A percentile compares a stretch with the other conserved stretches of the same genome.
Conservation (phyloP, 2,113 vertebrate genomes). For the Pitta sordida region DNA sequence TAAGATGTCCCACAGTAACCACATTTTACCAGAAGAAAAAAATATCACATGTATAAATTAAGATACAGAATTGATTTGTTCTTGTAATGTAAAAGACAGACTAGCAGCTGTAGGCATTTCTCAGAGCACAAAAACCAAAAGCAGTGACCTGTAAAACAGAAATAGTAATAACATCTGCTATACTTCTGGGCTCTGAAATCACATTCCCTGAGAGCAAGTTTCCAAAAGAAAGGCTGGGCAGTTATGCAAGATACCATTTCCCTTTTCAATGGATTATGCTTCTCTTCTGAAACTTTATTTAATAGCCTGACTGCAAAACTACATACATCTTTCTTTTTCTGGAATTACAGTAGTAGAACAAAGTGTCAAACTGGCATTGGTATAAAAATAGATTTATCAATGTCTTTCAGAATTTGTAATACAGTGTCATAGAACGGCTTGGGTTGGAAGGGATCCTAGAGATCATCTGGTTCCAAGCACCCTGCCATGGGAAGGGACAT, state of each 20-base stretch:
- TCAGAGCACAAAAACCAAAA: background rate
- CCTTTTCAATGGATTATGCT: background rate
- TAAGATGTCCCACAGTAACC: background rate
- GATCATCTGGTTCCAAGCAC: background rate
- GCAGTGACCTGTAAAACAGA: conserved; percentile 44
- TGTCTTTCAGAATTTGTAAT: background rate
- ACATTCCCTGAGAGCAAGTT: conserved; percentile 11
- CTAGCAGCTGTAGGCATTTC: conserved; percentile 19
- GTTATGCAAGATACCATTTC: conserved; percentile 10
- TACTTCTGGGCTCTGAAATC: conserved; percentile 32
- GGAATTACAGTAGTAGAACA: background rate
- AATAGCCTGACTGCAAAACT: background rate
- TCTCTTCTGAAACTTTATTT: background rate
- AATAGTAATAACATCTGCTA: conserved; percentile 45
- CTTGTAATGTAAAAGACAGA: background rate
- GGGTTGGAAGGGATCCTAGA: background rate
- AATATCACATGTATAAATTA: background rate
- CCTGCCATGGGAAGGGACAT: background rate
- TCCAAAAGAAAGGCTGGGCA: conserved; percentile 4
- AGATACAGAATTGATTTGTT: background rate
- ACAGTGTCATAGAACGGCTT: background rate
- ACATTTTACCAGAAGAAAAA: background rate
- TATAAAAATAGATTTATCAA: background rate
- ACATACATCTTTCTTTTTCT: background rate
- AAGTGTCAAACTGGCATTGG: background rate